Percentiles rank a stretch among this genome's conserved stretches.
These are phyloP conservation scores for Amphilophus citrinellus DNA, from an alignment of 2,113 vertebrate species.

Conservation along the genomic window DNA sequence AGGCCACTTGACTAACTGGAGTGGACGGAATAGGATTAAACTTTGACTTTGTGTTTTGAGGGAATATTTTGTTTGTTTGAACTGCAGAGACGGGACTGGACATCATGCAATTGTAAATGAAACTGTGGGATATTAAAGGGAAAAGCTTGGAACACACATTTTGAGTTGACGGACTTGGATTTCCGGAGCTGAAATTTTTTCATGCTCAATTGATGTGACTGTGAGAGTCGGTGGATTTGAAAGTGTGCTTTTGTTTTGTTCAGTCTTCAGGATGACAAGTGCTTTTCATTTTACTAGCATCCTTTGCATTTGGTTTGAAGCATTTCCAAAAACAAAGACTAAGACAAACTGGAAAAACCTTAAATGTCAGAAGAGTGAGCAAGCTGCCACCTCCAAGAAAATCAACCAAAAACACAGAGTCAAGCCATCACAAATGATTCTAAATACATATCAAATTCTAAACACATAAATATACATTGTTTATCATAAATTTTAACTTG, in stretches of 20 bases:
- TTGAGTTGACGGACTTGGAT: neutral
- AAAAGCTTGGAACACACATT: neutral
- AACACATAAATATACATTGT: too few relatives aligned
- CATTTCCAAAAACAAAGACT: neutral
- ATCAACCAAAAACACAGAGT: neutral
- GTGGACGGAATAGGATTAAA: neutral
- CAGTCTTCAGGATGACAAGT: too few relatives aligned
- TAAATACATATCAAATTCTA: too few relatives aligned
- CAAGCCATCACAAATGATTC: neutral
- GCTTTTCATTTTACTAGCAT: too few relatives aligned
- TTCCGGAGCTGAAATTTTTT: neutral
- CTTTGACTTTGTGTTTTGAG: neutral
- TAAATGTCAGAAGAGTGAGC: neutral
- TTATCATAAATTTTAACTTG: too few relatives aligned
- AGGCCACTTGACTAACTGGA: too few relatives aligned
- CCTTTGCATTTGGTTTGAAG: too few relatives aligned
- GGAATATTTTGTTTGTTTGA: neutral
- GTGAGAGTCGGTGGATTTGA: neutral
- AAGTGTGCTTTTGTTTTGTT: neutral
- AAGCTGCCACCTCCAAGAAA: neutral
- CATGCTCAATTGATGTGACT: neutral
- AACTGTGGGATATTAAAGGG: neutral
- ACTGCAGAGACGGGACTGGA: neutral
- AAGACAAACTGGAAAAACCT: neutral
- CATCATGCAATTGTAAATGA: neutral